Base-by-base conservation (phyloP, 2,797 vertebrate genomes). In the Phalanger gymnotis region DNA sequence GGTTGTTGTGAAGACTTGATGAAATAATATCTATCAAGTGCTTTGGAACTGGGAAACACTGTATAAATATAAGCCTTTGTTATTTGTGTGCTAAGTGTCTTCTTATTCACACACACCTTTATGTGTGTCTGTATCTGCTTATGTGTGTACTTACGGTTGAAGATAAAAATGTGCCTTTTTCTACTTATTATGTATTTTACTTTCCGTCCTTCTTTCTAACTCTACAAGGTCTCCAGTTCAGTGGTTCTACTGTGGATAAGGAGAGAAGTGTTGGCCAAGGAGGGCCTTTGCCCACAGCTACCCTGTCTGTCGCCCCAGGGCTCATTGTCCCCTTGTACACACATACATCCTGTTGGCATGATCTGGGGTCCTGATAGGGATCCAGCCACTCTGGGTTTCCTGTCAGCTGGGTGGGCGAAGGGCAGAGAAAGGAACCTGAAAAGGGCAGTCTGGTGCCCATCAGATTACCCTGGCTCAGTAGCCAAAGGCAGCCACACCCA, bases 331-430 rank as follows among this genome's bases (percentile, higher is more conserved):
- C 73, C 89, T 55, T 54, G 95, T 93, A 92, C 96, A 96, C 96
- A 97, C 96, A 96, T 94, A 94, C 94, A 97, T 98, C 97, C 97
- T 97, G 97, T 98, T 96, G 97, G 97, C 95, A n/a, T 0, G 57
- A 96, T 93, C 31, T 9, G 58, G 96, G 92, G 92, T 90, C 93
- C 92, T 97, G 97, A 97, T 97, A 97, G 96, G 93, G 97, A 95
- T 94, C 57, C 47, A 0, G 27, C 97, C 91, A 95, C 97, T 96
- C 96, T 93, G 91, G 95, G 95, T 96, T 98, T 98, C 97, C 97
- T 95, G 90, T 97, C 96, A 97, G 94, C 96, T 96, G 91, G 95
- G 89, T 30, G 40, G 97, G 95, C 58, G 56, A 95, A 95, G 97
- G 92, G 96, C 95, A 90, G 96, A 96, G 96, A 94, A 94, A 93